A percentile compares a stretch with the other conserved stretches of the same genome.
phyloP scores from a whole-genome alignment of 2,113 vertebrate genomes.

The Cyanoramphus novaezelandiae region DNA sequence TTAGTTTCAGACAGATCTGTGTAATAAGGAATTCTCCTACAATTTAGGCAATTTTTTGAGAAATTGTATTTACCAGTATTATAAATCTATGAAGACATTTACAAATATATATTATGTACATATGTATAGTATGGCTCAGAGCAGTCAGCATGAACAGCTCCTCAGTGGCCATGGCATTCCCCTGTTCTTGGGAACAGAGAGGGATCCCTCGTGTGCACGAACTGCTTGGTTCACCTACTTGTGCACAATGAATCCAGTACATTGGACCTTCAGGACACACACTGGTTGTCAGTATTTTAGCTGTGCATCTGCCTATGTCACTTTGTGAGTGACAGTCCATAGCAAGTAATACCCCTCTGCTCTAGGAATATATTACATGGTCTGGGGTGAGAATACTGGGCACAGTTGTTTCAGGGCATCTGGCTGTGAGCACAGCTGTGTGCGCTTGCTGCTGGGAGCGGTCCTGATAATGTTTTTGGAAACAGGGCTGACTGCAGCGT shows the following conservation, averaged over 20 bases:
- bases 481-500: neutral
- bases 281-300: neutral
- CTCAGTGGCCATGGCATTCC: neutral
- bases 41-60: neutral
- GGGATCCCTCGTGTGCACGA: rapidly evolving
- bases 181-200: neutral
- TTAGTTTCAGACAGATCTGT: neutral
- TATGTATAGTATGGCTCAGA: neutral
- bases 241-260: neutral
- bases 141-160: neutral
- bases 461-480: neutral
- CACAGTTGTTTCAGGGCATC: neutral
- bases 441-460: neutral
- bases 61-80: neutral
- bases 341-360: neutral
- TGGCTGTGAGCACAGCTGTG: neutral
- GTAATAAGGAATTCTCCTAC: neutral
- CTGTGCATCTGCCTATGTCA: neutral
- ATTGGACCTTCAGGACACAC: neutral
- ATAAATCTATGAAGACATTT: neutral
- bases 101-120: neutral
- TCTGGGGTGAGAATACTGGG: neutral
- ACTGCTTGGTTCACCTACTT: neutral
- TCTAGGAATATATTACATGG: rapidly evolving
- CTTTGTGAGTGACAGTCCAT: rapidly evolving